Evolutionary conservation across 2,888 invertebrate species (phyloP).

Genomic region (Bugula neritina): DNA sequence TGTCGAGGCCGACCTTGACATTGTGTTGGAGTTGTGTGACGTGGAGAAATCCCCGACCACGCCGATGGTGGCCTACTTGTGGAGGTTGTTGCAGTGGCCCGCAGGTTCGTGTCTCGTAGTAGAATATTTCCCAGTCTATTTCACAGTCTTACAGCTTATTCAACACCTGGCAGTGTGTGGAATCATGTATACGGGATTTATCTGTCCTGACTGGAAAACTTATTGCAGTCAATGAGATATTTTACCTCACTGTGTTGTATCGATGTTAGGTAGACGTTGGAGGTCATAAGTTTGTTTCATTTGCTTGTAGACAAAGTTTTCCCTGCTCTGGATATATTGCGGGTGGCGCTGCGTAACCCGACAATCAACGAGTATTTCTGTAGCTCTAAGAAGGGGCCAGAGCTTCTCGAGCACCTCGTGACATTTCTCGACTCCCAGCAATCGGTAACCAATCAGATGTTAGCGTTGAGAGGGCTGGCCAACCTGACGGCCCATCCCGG

Average conservation of each 20-base stretch:
- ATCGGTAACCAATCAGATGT: slow-evolving; percentile 54
- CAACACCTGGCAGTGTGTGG: too few relatives aligned
- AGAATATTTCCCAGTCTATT: too few relatives aligned
- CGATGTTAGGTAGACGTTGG: too few relatives aligned
- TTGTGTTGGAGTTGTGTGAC: slow-evolving; percentile 51
- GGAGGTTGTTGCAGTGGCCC: slow-evolving; percentile 67
- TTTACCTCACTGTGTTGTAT: too few relatives aligned
- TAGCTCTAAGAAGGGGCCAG: slow-evolving; percentile 38
- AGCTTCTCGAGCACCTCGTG: slow-evolving; percentile 54
- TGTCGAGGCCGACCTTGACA: slow-evolving; percentile 58
- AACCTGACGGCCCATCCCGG: slow-evolving; percentile 71
- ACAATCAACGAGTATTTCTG: slow-evolving; percentile 60
- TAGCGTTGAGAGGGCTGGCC: slow-evolving; percentile 60
- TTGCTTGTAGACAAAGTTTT: slow-evolving; percentile 68
- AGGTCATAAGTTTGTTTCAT: too few relatives aligned
- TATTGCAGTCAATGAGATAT: too few relatives aligned
- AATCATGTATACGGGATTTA: too few relatives aligned
- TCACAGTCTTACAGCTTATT: too few relatives aligned
- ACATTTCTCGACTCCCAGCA: slow-evolving; percentile 52
- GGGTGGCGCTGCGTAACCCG: slow-evolving; percentile 72
- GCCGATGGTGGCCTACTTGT: slow-evolving; percentile 59
- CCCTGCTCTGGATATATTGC: slow-evolving; percentile 79
- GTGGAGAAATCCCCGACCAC: slow-evolving; percentile 41
- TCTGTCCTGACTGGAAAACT: too few relatives aligned
- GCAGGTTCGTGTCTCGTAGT: slow-evolving; percentile 63